phyloP scores from a whole-genome alignment of 2,888 invertebrate species.

The Eulithis testata region DNA sequence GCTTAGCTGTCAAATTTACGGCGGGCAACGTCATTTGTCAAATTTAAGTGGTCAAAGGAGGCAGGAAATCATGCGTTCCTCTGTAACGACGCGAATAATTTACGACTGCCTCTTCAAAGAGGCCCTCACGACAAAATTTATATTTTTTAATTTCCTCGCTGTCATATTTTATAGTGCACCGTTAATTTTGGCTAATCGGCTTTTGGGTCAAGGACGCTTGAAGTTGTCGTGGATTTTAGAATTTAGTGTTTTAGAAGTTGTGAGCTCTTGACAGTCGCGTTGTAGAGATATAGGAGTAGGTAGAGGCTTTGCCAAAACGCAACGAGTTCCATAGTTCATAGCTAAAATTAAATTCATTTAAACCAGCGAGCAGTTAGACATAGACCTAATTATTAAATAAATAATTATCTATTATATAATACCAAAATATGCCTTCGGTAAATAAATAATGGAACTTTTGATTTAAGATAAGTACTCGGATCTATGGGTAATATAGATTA shows the following conservation, averaged over 20 bases:
- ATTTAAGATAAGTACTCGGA: too few species aligned
- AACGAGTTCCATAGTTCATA: too few species aligned
- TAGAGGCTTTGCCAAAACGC: not conserved
- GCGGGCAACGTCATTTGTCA: conserved; percentile 50
- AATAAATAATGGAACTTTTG: too few species aligned
- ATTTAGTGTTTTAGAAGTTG: conserved; percentile 21
- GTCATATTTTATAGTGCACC: conserved; percentile 45
- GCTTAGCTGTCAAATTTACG: conserved; percentile 36
- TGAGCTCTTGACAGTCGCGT: conserved; percentile 1
- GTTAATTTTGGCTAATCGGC: conserved; percentile 45
- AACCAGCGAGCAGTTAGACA: too few species aligned
- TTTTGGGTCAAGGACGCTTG: conserved; percentile 42
- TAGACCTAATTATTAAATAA: too few species aligned
- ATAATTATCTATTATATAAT: too few species aligned
- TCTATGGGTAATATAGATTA: too few species aligned
- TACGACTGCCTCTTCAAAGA: conserved; percentile 51
- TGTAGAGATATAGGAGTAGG: not conserved
- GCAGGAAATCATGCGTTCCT: conserved; percentile 38
- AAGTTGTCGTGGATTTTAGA: conserved; percentile 17
- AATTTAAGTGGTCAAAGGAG: conserved; percentile 50
- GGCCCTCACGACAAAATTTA: conserved; percentile 48
- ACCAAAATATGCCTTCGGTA: too few species aligned
- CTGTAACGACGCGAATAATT: conserved; percentile 50
- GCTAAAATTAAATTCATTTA: too few species aligned
- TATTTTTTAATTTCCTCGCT: conserved; percentile 50